A percentile compares a stretch with the other conserved stretches of the same genome.
These are phyloP conservation scores for Catharus ustulatus DNA, from an alignment of 2,797 vertebrate genomes.

Conservation along the genomic window DNA sequence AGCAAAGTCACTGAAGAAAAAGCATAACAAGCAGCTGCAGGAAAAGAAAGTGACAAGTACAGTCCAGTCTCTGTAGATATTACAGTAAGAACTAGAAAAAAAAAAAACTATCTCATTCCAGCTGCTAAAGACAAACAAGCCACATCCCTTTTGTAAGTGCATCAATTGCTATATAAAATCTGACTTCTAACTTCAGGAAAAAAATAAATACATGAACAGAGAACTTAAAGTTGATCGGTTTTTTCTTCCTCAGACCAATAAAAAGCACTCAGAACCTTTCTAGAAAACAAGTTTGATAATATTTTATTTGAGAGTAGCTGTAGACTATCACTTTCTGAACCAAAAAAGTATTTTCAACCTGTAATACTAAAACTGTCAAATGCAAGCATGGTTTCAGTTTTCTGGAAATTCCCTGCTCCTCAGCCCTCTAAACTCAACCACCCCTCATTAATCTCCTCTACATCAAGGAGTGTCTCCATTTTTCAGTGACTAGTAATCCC, in stretches of 20 bases:
- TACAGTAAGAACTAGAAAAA: not conserved
- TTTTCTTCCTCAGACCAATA: not conserved
- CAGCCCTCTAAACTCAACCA: not conserved
- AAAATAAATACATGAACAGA: not conserved
- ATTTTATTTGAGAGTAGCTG: not conserved
- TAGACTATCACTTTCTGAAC: not conserved
- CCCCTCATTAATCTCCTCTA: not conserved
- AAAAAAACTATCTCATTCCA: not conserved
- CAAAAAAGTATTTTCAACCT: slow-evolving; percentile 14
- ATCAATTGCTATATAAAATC: not conserved
- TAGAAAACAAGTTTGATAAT: not conserved
- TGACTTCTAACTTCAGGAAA: not conserved
- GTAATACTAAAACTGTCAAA: not conserved
- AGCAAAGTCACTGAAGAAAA: not conserved
- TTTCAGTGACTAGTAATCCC: not conserved
- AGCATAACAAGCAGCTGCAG: not conserved
- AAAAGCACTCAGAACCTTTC: not conserved
- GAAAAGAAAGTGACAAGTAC: not conserved
- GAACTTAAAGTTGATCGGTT: not conserved
- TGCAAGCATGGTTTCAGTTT: not conserved
- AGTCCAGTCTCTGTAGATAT: not conserved
- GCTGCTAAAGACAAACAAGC: not conserved
- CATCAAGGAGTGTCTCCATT: not conserved
- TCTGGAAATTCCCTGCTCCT: slow-evolving; percentile 64
- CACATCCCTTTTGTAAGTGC: fast-evolving